These are phyloP conservation scores for Parascotia fuliginaria DNA, from an alignment of 2,888 invertebrate genomes.

Conservation along the genomic window DNA sequence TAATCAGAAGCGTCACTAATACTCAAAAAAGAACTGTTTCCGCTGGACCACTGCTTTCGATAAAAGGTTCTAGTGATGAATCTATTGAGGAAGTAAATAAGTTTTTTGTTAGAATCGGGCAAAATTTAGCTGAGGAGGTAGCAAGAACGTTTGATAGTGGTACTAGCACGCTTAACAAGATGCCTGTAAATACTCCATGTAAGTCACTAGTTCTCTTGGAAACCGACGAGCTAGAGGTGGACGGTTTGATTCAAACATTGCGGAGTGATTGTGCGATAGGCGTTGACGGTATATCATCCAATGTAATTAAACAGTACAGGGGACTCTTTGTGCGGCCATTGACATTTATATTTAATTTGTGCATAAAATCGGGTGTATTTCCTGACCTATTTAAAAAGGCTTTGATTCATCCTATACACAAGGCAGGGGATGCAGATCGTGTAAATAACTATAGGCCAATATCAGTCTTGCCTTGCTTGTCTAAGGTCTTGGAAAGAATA, in stretches of 20 bases:
- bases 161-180: too few species aligned
- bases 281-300: constrained; percentile 5
- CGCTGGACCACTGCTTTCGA: neutral
- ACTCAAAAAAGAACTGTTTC: neutral
- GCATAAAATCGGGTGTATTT: constrained; percentile 5
- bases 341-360: constrained; percentile 4
- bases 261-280: constrained; percentile 5
- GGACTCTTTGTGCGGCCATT: neutral
- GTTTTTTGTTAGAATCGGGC: too few species aligned
- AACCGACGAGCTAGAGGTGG: neutral
- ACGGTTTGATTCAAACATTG: neutral
- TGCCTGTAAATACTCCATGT: neutral
- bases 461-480: neutral
- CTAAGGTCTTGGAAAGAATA: constrained; percentile 1
- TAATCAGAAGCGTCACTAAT: neutral
- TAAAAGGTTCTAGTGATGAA: neutral
- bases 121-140: too few species aligned
- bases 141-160: too few species aligned
- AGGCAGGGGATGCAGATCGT: constrained; percentile 9
- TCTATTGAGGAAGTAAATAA: too few species aligned
- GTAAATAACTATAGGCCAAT: too few species aligned
- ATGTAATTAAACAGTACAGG: neutral
- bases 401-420: constrained; percentile 10
- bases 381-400: constrained; percentile 5
- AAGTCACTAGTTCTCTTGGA: neutral